Percentiles rank a stretch among this genome's conserved stretches.
Evolutionary conservation across 2,113 vertebrate species (phyloP).

Genomic region (Heloderma charlesbogerti): DNA sequence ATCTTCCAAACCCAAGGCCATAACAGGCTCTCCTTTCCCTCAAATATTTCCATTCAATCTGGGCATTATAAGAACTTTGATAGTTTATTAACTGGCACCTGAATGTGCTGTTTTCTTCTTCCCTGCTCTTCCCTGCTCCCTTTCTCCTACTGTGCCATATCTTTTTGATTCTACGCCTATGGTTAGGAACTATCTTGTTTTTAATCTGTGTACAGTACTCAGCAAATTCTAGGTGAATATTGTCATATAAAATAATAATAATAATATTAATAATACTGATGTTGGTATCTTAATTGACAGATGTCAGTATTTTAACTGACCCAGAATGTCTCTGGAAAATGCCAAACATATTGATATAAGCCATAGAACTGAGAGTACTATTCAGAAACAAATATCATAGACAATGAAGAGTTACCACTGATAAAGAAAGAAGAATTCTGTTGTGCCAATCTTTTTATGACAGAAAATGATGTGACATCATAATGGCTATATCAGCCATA

Average conservation of each 20-base stretch:
- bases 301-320: not conserved
- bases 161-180: not conserved
- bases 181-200: not conserved
- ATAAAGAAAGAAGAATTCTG: constrained; percentile 42
- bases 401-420: not conserved
- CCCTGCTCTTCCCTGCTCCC: not conserved
- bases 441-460: constrained; percentile 46
- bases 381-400: constrained; percentile 19
- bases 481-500: constrained; percentile 65
- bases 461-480: constrained; percentile 62
- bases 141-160: not conserved
- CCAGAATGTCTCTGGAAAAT: not conserved
- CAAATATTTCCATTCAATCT: not conserved
- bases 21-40: not conserved
- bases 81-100: not conserved
- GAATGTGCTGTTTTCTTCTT: not conserved
- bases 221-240: not conserved
- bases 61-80: not conserved
- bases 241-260: too few relatives aligned
- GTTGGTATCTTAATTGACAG: not conserved
- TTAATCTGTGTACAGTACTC: not conserved
- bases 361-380: not conserved
- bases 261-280: too few relatives aligned
- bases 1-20: too few relatives aligned
- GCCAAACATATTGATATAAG: not conserved